These are phyloP conservation scores for Synergus japonicus DNA, from an alignment of 2,888 invertebrate genomes.

Conservation along the genomic window DNA sequence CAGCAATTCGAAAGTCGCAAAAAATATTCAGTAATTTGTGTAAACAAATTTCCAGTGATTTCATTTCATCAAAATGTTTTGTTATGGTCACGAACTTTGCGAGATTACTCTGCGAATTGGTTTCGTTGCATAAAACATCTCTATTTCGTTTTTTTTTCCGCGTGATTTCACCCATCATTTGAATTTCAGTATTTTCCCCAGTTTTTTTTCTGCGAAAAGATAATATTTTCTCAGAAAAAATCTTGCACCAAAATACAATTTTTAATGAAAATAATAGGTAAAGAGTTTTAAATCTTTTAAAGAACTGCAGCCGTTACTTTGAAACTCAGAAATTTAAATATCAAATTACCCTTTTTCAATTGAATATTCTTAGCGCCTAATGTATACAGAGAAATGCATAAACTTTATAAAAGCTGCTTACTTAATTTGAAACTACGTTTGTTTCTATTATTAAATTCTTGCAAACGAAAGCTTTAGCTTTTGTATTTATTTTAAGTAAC, in stretches of 20 bases:
- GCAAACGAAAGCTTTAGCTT: neutral
- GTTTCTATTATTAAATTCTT: neutral
- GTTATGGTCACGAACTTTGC: neutral
- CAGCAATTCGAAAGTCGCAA: neutral
- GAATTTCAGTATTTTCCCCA: neutral
- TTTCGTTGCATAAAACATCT: neutral
- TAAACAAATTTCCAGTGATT: neutral
- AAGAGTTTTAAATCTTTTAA: neutral
- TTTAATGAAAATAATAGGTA: neutral
- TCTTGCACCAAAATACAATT: neutral
- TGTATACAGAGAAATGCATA: slow-evolving; percentile 1
- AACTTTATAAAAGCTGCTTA: neutral
- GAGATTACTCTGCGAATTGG: neutral
- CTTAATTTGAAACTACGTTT: neutral
- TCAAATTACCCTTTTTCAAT: slow-evolving; percentile 1
- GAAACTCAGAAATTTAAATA: slow-evolving; percentile 27
- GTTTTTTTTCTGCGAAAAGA: neutral
- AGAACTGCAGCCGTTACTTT: neutral
- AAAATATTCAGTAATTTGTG: neutral
- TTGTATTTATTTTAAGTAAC: no score
- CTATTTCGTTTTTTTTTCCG: neutral
- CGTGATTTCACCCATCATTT: neutral
- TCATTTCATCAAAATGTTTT: neutral
- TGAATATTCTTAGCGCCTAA: slow-evolving; percentile 13
- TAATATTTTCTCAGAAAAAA: neutral